Evolutionary conservation across 2,888 invertebrate species (phyloP), one percentile per base, ranked within the genome.

Genomic region (Iphiclides podalirius): DNA sequence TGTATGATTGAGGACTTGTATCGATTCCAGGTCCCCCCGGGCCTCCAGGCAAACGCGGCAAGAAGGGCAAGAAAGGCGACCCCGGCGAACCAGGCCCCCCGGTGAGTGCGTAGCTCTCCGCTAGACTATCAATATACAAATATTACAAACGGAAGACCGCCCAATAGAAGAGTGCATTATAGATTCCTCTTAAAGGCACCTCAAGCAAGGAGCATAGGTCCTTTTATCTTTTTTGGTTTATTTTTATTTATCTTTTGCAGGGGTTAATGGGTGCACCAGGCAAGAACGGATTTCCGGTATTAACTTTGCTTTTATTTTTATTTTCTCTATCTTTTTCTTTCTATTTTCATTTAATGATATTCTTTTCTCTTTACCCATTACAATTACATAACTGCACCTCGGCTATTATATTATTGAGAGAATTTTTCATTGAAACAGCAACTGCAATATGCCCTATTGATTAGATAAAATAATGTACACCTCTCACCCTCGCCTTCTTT

Each of bases 261-360:
- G 95, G 95, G 77, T 87, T 92, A 71, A 90, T 93, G 79, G 95
- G 95, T 78, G 91, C 94, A 72, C 92, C 94, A 67, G 95, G 95
- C 81, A 95, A 95, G 90, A 95, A 94, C 83, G 96, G 95, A 90
- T 95, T 95, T 92, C 96, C 96, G 93, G 96, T 96, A 85, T 60
- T 85, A 86, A 85, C 84, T 64, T 57, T 59, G 69, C 78, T 80
- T 81, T 75, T 57, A 51, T 59, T 52, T 90, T 89, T 81, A 79
- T 81, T 79, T 84, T 80, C 2, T 9, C n/a, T 79, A 76, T 51
- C 45, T 72, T 79, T 78, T 79, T 55, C 8, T 51, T 52, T 62
- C 54, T 40, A 26, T 46, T 56, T 49, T 23, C 40, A 20, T 11
- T 23, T 28, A 9, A 28, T 9, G 7, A 13, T 47, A 4, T 8